phyloP scores from a whole-genome alignment of 2,797 vertebrate genomes.

The Kryptopterus vitreolus region DNA sequence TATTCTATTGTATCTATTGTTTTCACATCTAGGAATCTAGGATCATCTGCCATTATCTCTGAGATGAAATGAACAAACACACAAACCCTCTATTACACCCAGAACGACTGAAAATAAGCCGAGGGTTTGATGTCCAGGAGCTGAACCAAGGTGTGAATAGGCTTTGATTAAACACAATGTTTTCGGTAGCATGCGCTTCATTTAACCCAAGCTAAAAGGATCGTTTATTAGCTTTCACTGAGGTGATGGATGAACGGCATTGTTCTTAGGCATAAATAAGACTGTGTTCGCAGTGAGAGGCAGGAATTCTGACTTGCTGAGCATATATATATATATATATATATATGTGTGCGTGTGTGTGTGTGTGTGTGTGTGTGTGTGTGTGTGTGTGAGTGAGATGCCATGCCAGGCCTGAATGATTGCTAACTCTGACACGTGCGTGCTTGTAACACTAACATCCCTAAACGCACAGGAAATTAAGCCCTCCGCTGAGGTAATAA shows the following conservation, averaged over 20 bases:
- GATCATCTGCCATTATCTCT: slow-evolving; percentile 28
- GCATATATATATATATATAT: no score
- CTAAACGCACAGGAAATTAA: slow-evolving; percentile 68
- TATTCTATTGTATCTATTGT: not conserved
- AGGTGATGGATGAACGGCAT: slow-evolving; percentile 50
- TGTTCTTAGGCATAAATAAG: slow-evolving; percentile 42
- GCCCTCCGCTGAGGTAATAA: slow-evolving; percentile 64
- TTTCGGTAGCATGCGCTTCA: slow-evolving; percentile 59
- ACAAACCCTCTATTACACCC: not conserved
- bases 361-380: no score
- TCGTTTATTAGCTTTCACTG: slow-evolving; percentile 56
- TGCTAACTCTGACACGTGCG: slow-evolving; percentile 56
- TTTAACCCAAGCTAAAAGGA: slow-evolving; percentile 53
- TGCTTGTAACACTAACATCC: slow-evolving; percentile 61
- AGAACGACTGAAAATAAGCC: slow-evolving; percentile 16
- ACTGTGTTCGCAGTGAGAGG: slow-evolving; percentile 29
- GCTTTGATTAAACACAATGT: slow-evolving; percentile 66
- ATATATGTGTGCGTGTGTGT: slow-evolving; percentile 52
- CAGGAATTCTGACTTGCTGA: slow-evolving; percentile 48
- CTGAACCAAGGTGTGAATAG: slow-evolving; percentile 43
- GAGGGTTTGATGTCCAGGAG: not conserved
- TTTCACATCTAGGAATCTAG: not conserved
- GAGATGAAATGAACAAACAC: slow-evolving; percentile 22
- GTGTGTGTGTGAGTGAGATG: slow-evolving; percentile 60
- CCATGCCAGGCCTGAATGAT: slow-evolving; percentile 65